Percentiles rank a stretch among this genome's conserved stretches.
These are phyloP conservation scores for Eudasyphora cyanicolor DNA, from an alignment of 2,888 invertebrate species.

Conservation along the genomic window DNA sequence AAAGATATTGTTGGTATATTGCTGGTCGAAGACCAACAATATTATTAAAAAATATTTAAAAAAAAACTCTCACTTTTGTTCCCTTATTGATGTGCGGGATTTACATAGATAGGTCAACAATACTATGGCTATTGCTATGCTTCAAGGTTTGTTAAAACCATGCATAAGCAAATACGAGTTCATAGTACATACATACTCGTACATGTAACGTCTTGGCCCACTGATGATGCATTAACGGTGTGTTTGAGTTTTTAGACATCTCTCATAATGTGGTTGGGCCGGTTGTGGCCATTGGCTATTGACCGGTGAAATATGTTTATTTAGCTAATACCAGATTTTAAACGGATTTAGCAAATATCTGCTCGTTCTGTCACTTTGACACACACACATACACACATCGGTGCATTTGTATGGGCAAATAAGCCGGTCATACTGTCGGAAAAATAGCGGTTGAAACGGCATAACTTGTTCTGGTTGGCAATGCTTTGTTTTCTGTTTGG, in stretches of 20 bases:
- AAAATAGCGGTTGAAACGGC: constrained; percentile 57
- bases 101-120: no score
- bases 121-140: background rate
- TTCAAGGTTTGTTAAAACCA: no score
- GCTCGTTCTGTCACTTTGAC: constrained; percentile 27
- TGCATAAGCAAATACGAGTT: no score
- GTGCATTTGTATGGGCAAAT: background rate
- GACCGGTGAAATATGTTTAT: constrained; percentile 40
- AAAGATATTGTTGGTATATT: no score
- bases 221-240: background rate
- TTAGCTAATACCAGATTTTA: constrained; percentile 44
- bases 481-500: constrained; percentile 1
- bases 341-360: constrained; percentile 34
- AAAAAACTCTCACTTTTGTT: no score
- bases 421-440: constrained; percentile 35
- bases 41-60: no score
- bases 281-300: background rate
- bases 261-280: background rate
- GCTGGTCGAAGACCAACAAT: no score
- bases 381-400: background rate
- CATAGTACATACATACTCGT: no score
- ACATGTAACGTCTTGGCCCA: background rate
- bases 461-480: constrained; percentile 55
- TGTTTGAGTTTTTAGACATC: background rate
- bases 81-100: no score